Base-by-base conservation (phyloP, 37 sponge, comb jelly and placozoan genomes). In the Petrosia ficiformis region DNA sequence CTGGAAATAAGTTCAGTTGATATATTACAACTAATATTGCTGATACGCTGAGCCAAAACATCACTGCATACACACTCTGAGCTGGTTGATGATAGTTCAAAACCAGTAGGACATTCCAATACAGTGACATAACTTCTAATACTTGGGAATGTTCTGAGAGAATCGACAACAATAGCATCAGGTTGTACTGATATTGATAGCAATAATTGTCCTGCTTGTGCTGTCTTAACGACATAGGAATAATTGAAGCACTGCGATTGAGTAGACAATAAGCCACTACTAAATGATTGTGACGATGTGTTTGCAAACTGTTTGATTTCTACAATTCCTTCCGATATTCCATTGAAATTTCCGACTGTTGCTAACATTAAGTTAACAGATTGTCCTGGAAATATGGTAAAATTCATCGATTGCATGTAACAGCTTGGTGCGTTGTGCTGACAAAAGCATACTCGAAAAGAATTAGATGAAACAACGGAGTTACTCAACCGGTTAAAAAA, bases 361-460 rank as follows among this genome's bases (percentile, higher is more conserved):
- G 58, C 57, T 35, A 52, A 35, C 33, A 48, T 28, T 21, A 74
- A 57, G 31, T 52, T 0, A 26, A 74, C n/a, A 44, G 24, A 36
- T 35, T 74, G 36, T 1, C 74, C 74, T 2, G 74, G 74, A 56
- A 36, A 44, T 1, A 30, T 21, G 31, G 54, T 16, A 57, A 74
- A 31, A n/a, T 54, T 4, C 35, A 30, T 25, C 30, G 21, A 35
- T 22, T 32, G 31, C 31, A 28, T 4, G 5, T 2, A 33, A 35
- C 74, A 74, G 28, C 34, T 39, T 1, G 57, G 58, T 21, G 36
- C 32, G 28, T 54, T 42, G 10, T 44, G 24, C n/a, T n/a, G n/a
- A 29, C 74, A 74, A 22, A 74, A 42, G 35, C 74, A 74, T 29
- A 74, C 74, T 4, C 32, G 31, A 31, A 52, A 31, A 56, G 74